Base-by-base conservation (phyloP, 2,888 invertebrate species). In the Netelia virgata region DNA sequence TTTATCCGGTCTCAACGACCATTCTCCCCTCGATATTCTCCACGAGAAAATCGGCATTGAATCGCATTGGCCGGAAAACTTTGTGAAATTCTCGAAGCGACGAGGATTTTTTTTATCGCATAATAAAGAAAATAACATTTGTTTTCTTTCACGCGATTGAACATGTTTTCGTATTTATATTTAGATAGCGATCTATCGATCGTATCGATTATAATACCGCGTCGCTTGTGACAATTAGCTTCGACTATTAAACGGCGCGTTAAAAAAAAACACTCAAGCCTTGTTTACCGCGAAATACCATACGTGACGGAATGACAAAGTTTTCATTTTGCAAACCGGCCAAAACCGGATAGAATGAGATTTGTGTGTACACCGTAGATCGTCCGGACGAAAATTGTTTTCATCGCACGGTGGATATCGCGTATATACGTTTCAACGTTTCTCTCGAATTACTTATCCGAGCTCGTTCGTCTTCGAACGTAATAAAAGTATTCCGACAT, bases 331-430 rank as follows among this genome's bases (percentile, higher is more conserved):
- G 18, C 23, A 5, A 57, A 64, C 64, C 59, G 64, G 50, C 28
- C 50, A 11, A 53, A 75, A 64, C 63, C 36, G 59, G 72, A 69
- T 53, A 18, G 10, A 55, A 73, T 63, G 23, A 23, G 57, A 23
- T 68, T 68, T 11, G 8, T 66, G 23, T 28, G 50, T 41, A 20
- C 11, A 16, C n/a, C 14, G 16, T 14, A 57, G 28, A 28, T 28
- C 28, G 28, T 28, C 28, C 57, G 14, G n/a, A 9, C 55, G 20
- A 23, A 57, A 68, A 76, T 76, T 76, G 66, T 68, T 68, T 68
- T 68, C 28, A 59, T 47, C 43, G 6, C 23, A 28, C 28, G 28
- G 28, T 28, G 28, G 28, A 28, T 28, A 59, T 57, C 16, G 16
- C 9, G 18, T 18, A 5, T 2, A 1, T 57, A 16, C 57, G 9